A percentile compares a stretch with the other conserved stretches of the same genome.
These are phyloP conservation scores for Eristalis tenax DNA, from an alignment of 2,888 invertebrate species.

Conservation along the genomic window DNA sequence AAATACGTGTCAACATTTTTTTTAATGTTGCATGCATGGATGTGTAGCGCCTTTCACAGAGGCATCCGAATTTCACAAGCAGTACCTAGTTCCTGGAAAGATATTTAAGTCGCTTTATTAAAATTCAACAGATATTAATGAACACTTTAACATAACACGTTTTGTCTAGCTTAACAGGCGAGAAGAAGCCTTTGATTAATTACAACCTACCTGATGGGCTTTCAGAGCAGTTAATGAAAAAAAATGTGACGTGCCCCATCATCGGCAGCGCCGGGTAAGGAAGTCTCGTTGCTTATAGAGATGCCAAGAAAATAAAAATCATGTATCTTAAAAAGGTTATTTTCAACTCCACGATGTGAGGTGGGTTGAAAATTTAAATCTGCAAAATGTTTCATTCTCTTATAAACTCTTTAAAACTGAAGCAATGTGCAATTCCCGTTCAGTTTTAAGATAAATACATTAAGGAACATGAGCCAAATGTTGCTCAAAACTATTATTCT, in stretches of 20 bases:
- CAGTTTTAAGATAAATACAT: no score
- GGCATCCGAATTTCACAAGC: neutral
- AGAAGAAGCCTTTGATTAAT: slow-evolving; percentile 55
- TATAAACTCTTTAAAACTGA: no score
- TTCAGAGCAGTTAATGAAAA: slow-evolving; percentile 8
- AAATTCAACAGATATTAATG: slow-evolving; percentile 63
- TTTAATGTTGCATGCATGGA: neutral
- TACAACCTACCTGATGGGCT: slow-evolving; percentile 43
- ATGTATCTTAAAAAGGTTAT: no score
- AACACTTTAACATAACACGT: slow-evolving; percentile 42
- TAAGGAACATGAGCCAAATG: no score
- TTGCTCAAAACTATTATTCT: no score
- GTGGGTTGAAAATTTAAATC: no score
- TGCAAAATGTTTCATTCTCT: no score
- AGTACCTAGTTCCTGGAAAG: slow-evolving; percentile 13
- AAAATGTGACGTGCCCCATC: neutral
- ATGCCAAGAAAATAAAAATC: neutral
- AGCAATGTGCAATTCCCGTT: no score
- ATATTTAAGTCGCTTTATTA: slow-evolving; percentile 45
- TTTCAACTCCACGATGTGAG: no score
- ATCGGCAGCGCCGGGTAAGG: neutral
- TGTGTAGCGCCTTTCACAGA: neutral
- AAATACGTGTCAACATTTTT: slow-evolving; percentile 24
- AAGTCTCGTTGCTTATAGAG: neutral
- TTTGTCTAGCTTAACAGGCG: slow-evolving; percentile 10